Evolutionary conservation across 2,113 vertebrate genomes (phyloP), one percentile per base, ranked within the genome.

Genomic region (Platysteira castanea): DNA sequence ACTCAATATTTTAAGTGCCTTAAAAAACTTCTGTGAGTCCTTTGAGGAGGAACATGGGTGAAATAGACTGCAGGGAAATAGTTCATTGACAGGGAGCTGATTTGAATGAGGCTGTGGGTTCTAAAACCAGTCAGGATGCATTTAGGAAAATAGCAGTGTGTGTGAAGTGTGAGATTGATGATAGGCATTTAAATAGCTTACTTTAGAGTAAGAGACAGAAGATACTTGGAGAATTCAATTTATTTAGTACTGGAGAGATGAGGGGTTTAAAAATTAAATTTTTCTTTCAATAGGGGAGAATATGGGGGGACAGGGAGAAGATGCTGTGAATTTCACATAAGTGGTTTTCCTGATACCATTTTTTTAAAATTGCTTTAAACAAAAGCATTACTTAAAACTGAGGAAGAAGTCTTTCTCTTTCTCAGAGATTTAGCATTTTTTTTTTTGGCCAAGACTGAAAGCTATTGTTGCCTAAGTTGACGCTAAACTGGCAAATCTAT

Each of bases 381-480:
- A 91, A 93, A 90, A 92, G 30, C 64, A 81, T 77, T 94, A 84
- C 68, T 84, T 95, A 33, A 68, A 93, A 86, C 67, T 41, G 39
- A 84, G 80, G 71, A 95, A 74, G 94, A 95, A 90, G 76, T 74
- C 26, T 83, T 77, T 87, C 70, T 88, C 28, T 69, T 84, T 91
- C 70, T 74, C 86, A 77, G 64, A 61, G n/a, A 73, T 67, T 73
- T 83, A 78, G 50, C 46, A 50, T 92, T 85, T 93, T 80, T 28
- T 28, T 35, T 92, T 92, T 92, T 90, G 95, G 86, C 89, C 63
- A 63, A 92, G 70, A 74, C 83, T 86, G 80, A 87, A 95, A 92
- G 59, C 90, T 74, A 33, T 93, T 96, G 94, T 94, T 94, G 96
- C 82, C 26, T 68, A 84, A 91, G 74, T 18, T 93, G 76, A 88